Evolutionary conservation across 1,140 invertebrate species (phyloP).

Genomic region (Monomorium pharaonis): DNA sequence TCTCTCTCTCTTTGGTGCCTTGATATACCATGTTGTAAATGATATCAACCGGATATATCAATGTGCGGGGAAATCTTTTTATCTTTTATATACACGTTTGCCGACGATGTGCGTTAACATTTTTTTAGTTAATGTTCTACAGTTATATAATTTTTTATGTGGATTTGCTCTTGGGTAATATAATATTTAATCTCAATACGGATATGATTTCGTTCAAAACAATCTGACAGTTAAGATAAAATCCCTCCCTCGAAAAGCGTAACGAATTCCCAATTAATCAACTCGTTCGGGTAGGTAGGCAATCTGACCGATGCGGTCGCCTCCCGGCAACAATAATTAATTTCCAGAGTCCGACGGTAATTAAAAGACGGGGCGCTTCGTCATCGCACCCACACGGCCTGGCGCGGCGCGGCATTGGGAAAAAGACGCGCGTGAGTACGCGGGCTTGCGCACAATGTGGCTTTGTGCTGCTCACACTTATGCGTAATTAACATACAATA

Average conservation of each 20-base stretch:
- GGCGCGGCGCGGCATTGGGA: not conserved
- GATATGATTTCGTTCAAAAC: constrained; percentile 19
- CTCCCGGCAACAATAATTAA: constrained; percentile 64
- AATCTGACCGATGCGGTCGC: constrained; percentile 2
- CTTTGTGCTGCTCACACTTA: constrained; percentile 6
- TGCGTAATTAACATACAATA: constrained; percentile 55
- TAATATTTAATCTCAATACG: not conserved
- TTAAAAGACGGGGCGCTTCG: constrained; percentile 61
- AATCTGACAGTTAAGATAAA: constrained; percentile 1
- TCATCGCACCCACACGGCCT: constrained; percentile 58
- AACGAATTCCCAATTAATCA: constrained; percentile 60
- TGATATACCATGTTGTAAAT: not conserved
- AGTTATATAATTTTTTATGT: not conserved
- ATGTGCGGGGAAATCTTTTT: not conserved
- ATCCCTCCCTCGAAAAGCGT: not conserved
- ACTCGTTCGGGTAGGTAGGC: constrained; percentile 18
- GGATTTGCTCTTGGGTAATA: not conserved
- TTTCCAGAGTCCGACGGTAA: constrained; percentile 42
- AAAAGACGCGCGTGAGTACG: not conserved
- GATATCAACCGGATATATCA: not conserved
- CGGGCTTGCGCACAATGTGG: constrained; percentile 28
- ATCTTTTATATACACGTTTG: not conserved
- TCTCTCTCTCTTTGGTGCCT: not conserved
- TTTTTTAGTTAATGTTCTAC: not conserved
- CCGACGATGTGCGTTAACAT: not conserved